Evolutionary conservation across 2,113 vertebrate species (phyloP).

Genomic region (Prunella himalayana): DNA sequence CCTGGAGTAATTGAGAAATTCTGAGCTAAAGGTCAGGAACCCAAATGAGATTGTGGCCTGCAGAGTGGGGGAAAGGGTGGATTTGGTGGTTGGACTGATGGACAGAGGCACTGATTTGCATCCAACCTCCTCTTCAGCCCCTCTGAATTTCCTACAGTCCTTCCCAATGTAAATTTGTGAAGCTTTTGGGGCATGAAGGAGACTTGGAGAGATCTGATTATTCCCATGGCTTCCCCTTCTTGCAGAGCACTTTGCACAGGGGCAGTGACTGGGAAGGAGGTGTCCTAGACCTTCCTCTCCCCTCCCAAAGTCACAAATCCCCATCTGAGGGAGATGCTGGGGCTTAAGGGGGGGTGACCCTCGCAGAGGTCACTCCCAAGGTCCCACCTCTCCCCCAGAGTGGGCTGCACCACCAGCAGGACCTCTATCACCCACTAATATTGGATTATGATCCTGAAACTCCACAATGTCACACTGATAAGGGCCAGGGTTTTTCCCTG

Average conservation of each 20-base stretch:
- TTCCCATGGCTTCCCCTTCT: background rate
- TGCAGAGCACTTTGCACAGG: background rate
- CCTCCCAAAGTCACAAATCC: background rate
- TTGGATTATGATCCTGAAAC: slow-evolving; percentile 46
- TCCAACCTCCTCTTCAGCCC: background rate
- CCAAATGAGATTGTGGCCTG: background rate
- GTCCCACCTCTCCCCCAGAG: background rate
- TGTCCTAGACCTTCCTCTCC: background rate
- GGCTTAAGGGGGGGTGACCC: background rate
- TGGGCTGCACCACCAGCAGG: background rate
- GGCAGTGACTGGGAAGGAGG: background rate
- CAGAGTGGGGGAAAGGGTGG: background rate
- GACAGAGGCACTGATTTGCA: background rate
- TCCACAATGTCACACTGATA: slow-evolving; percentile 64
- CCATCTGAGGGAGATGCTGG: background rate
- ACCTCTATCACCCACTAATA: slow-evolving; percentile 35
- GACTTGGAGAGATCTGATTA: background rate
- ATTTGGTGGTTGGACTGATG: background rate
- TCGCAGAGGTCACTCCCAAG: slow-evolving; percentile 18
- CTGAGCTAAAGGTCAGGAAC: background rate
- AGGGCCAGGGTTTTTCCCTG: background rate
- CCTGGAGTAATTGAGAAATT: background rate
- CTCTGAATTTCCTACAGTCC: background rate
- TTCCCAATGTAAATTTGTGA: background rate
- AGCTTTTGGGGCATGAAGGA: background rate